Conservation (phyloP, 2,888 invertebrate genomes). For the Agonopterix subpropinquella region DNA sequence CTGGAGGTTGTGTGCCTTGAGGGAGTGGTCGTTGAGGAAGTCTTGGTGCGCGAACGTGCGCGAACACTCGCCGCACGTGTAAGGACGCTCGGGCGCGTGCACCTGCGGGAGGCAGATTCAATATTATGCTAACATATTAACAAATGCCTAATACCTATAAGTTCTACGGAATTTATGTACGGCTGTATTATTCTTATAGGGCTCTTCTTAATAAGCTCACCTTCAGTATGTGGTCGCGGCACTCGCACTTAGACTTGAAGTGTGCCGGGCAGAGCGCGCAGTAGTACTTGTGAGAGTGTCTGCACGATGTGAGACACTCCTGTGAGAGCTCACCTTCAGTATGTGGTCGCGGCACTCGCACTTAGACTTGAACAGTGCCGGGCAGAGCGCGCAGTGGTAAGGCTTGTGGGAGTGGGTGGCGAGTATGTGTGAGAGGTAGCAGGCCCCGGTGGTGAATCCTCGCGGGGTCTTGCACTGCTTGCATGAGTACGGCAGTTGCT, state of each 20-base stretch:
- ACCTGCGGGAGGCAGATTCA: background rate
- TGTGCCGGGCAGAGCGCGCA: background rate
- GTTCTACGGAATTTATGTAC: no score
- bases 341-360: constrained; percentile 1
- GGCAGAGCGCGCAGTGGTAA: background rate
- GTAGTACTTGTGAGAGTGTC: background rate
- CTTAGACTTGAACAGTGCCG: background rate
- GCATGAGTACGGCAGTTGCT: no score
- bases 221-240: constrained; percentile 5
- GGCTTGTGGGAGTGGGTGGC: background rate
- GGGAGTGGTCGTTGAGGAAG: constrained; percentile 3
- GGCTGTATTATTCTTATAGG: no score
- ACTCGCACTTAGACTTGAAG: background rate
- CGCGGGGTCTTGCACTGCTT: no score
- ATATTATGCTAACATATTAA: no score
- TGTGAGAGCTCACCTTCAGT: constrained; percentile 1
- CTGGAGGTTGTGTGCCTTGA: constrained; percentile 2
- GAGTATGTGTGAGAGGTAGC: background rate
- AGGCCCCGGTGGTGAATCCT: no score
- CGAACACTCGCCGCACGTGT: constrained; percentile 1
- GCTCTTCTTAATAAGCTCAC: no score
- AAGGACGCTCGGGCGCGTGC: constrained; percentile 8
- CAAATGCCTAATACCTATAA: no score
- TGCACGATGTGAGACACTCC: no score
- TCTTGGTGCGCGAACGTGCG: constrained; percentile 5